phyloP scores from a whole-genome alignment of 2,113 vertebrate species.

The Clarias gariepinus region DNA sequence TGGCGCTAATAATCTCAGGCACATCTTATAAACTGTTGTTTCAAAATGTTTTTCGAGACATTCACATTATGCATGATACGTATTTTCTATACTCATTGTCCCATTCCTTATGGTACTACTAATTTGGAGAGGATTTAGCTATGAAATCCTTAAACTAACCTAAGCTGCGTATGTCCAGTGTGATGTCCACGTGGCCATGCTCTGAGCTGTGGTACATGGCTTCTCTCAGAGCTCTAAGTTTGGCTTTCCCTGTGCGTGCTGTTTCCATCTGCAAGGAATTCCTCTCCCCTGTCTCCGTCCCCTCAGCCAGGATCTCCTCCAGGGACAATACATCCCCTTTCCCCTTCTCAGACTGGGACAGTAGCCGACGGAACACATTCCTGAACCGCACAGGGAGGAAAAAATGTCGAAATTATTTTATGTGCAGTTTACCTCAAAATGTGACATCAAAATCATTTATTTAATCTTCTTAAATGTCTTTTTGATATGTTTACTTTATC shows the following conservation, averaged over 20 bases:
- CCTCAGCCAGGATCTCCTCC: slow-evolving; percentile 80
- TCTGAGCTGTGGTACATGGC: slow-evolving; percentile 82
- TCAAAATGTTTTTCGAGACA: not conserved
- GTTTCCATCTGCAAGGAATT: slow-evolving; percentile 55
- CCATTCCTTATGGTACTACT: not conserved
- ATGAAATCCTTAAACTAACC: slow-evolving; percentile 65
- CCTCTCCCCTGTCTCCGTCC: slow-evolving; percentile 61
- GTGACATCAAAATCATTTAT: not conserved
- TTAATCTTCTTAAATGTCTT: not conserved
- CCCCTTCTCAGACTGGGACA: slow-evolving; percentile 75
- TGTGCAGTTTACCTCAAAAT: not conserved
- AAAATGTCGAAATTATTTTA: not conserved
- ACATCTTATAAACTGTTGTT: not conserved
- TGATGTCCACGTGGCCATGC: slow-evolving; percentile 81
- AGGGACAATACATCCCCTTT: slow-evolving; percentile 76
- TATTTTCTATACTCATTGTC: not conserved
- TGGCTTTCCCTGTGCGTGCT: slow-evolving; percentile 77
- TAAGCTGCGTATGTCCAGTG: slow-evolving; percentile 80
- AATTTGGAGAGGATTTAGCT: no score
- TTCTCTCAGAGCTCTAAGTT: slow-evolving; percentile 77
- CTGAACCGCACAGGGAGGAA: slow-evolving; percentile 50
- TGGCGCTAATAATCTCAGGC: not conserved
- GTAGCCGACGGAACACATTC: slow-evolving; percentile 77
- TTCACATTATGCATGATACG: not conserved
- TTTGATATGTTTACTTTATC: not conserved